Evolutionary conservation across 1,140 invertebrate genomes (phyloP).

Genomic region (Eupristina koningsbergeri): DNA sequence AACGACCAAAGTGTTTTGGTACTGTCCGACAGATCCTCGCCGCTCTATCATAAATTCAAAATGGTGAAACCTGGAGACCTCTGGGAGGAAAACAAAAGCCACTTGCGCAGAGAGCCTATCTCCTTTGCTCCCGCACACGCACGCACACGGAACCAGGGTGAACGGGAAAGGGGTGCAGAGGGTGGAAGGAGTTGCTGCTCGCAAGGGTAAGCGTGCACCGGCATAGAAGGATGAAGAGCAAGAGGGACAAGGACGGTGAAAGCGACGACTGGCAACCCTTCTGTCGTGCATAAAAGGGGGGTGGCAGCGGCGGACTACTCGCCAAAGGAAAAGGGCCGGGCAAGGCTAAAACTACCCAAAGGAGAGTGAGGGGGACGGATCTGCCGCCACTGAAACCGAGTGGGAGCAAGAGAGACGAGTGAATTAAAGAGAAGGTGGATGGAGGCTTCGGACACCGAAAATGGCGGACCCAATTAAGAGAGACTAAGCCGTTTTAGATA

Average conservation of each 20-base stretch:
- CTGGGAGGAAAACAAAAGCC: constrained; percentile 72
- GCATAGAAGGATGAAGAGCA: neutral
- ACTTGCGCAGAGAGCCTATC: constrained; percentile 43
- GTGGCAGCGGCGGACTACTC: constrained; percentile 47
- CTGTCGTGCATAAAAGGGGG: constrained; percentile 61
- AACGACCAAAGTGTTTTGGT: constrained; percentile 73
- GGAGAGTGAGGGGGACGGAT: neutral
- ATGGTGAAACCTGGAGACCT: constrained; percentile 64
- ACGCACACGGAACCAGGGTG: neutral
- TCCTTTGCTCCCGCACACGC: neutral
- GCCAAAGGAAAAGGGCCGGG: constrained; percentile 45
- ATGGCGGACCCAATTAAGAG: constrained; percentile 73
- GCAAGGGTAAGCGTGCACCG: constrained; percentile 31
- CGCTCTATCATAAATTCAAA: constrained; percentile 73
- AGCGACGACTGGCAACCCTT: constrained; percentile 67
- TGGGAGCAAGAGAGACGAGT: constrained; percentile 16
- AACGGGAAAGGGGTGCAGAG: constrained; percentile 29
- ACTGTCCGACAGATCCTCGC: constrained; percentile 61
- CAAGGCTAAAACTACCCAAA: neutral
- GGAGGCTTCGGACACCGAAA: constrained; percentile 67
- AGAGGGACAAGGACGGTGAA: neutral
- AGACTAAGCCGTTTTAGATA: constrained; percentile 59
- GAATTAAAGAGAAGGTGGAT: constrained; percentile 53
- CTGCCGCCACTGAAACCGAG: neutral
- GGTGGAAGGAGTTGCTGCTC: constrained; percentile 28